phyloP scores from a whole-genome alignment of 2,888 invertebrate species.

The Anodontia alba region DNA sequence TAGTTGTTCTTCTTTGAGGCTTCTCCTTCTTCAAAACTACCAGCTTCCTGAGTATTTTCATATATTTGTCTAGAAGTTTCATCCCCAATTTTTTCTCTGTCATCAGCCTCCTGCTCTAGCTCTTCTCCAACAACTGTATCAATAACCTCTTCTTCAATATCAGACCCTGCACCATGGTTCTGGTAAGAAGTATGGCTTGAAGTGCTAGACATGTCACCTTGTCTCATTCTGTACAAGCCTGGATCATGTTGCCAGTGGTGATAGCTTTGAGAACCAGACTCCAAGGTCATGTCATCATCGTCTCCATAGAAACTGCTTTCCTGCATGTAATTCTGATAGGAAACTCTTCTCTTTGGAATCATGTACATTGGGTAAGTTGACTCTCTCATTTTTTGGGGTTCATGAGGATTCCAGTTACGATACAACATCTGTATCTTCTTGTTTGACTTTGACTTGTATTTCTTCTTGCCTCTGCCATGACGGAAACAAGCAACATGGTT shows the following conservation, averaged over 20 bases:
- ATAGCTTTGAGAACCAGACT: neutral
- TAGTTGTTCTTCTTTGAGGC: neutral
- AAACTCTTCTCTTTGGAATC: conserved; percentile 11
- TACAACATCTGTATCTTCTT: conserved; percentile 39
- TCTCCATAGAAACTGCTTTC: conserved; percentile 38
- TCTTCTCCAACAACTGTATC: neutral
- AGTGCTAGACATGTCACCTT: neutral
- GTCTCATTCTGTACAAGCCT: neutral
- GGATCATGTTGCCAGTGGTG: conserved; percentile 1
- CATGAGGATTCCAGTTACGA: conserved; percentile 9
- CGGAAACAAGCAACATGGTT: neutral
- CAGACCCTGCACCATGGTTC: neutral
- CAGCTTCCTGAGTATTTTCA: neutral
- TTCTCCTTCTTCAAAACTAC: neutral
- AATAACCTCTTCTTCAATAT: neutral
- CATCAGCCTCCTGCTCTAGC: neutral
- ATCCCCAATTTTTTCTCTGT: neutral
- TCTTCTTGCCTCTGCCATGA: conserved; percentile 1
- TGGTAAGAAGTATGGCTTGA: conserved; percentile 6
- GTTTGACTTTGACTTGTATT: conserved; percentile 42
- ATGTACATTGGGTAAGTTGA: conserved; percentile 7
- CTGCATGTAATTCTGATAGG: conserved; percentile 49
- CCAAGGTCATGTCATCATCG: neutral
- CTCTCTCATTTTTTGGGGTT: neutral
- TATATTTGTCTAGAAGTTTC: neutral